Evolutionary conservation across 2,113 vertebrate genomes (phyloP), one percentile per base, ranked within the genome.

Genomic region (Raphicerus campestris): DNA sequence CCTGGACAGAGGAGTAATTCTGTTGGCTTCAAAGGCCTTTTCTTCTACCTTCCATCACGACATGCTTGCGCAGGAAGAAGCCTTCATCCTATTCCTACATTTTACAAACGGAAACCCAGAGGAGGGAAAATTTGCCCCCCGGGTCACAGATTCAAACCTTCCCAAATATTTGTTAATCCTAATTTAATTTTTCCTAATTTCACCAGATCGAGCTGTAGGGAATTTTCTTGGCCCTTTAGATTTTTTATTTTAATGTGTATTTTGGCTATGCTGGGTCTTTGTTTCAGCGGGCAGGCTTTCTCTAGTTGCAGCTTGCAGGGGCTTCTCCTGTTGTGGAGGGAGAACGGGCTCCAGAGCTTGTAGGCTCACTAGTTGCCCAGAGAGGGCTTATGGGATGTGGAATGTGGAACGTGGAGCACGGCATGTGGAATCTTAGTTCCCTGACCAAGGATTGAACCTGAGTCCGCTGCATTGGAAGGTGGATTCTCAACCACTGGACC

Each of bases 1-100:
- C 78, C 93, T 84, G 95, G 87, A 97, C 96, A 97, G 97, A 97
- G 92, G 87, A 87, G 80, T 91, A 80, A 97, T 97, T 97, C 94
- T 96, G 35, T 93, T 93, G 87, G 56, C 96, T 97, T 98, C 93
- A 97, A 96, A 97, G 91, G 88, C 91, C 97, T 96, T 97, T 97
- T 97, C 83, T 97, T 96, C 91, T 73, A 93, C 93, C 96, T 97
- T 88, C 91, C 86, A 80, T 97, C 85, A 26, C 35, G 7, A 93
- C 61, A 28, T 47, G 87, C 81, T 39, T 1, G 11, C 39, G 49
- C 89, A 94, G 94, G 86, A 97, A 94, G 96, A 94, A 91, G n/a
- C 32, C 63, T 89, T 89, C 58, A 10, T 91, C 89, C 87, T 85
- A 45, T 73, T 89, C 60, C 84, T 92, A 0, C 32, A 22, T 75